phyloP scores from a whole-genome alignment of 2,888 invertebrate genomes.

The Dilophus febrilis region DNA sequence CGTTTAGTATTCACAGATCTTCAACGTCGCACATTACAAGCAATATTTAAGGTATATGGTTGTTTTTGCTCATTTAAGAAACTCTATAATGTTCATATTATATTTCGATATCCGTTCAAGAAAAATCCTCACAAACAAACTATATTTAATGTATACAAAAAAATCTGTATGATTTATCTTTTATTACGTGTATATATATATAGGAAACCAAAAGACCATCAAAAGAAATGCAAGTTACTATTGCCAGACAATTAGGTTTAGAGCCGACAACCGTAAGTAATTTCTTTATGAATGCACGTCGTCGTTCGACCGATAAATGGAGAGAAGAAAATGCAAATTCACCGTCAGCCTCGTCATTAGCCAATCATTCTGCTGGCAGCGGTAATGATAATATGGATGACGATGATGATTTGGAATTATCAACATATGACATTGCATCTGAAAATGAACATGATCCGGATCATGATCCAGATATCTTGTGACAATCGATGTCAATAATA shows the following conservation, averaged over 20 bases:
- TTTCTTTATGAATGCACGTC: slow-evolving; percentile 99
- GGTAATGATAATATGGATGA: slow-evolving; percentile 17
- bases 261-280: slow-evolving; percentile 98
- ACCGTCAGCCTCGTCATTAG: slow-evolving; percentile 1
- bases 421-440: slow-evolving; percentile 19
- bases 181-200: neutral
- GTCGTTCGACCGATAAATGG: slow-evolving; percentile 97
- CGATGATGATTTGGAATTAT: slow-evolving; percentile 23
- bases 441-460: slow-evolving; percentile 11
- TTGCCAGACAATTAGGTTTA: slow-evolving; percentile 88
- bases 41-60: slow-evolving; percentile 89
- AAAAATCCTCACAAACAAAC: no score
- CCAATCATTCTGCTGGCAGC: no score
- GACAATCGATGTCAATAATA: slow-evolving; percentile 12
- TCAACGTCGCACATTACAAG: slow-evolving; percentile 98
- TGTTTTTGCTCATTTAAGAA: no score
- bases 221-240: slow-evolving; percentile 99
- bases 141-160: no score
- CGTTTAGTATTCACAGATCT: slow-evolving; percentile 99
- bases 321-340: slow-evolving; percentile 59
- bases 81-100: no score
- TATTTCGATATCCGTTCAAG: neutral
- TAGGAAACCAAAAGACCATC: slow-evolving; percentile 98
- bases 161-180: no score
- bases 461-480: slow-evolving; percentile 18